Base-by-base conservation (phyloP, 2,113 vertebrate species). In the Carassius carassius region DNA sequence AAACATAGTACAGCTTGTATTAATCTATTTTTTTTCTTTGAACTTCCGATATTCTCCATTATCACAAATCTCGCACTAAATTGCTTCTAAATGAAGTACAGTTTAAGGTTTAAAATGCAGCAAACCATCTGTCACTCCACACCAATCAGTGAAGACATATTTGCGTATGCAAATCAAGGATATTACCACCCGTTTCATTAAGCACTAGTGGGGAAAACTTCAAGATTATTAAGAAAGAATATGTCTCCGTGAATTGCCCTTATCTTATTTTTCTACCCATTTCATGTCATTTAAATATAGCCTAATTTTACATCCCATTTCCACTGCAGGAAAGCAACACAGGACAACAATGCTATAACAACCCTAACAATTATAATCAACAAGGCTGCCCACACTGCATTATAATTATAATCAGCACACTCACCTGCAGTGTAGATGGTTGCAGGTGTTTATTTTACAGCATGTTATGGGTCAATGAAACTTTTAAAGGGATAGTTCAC, bases 301-400 rank as follows among this genome's bases (percentile, higher is more conserved):
- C 47, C 12, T 49, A 13, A 44, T 73, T 73, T n/a, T 44, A 44
- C 10, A 73, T 73, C 69, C 19, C 11, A 4, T 73, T 21, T 73
- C 21, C 37, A 44, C 32, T 72, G 69, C 35, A 73, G 44, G 35
- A 73, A 73, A 23, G 21, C 12, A 3, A 23, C 37, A 47, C 37
- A 3, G 70, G 37, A n/a, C 37, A 73, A 73, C 1, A 73, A 47
- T 41, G 5, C 37, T 23, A 12, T 41, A 47, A 73, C 41, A 23
- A 13, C 41, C 35, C 2, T 3, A 73, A 73, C 35, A 73, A 73
- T 73, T 73, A 73, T 73, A 73, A 73, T 73, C 70, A 73, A 73
- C 21, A 14, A 47, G 70, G 12, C 70, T 3, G 11, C n/a, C 37
- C 12, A 73, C 5, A 5, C 10, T 72, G 19, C 10, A n/a, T 44